These are phyloP conservation scores for Buphagus erythrorhynchus DNA, from an alignment of 2,797 vertebrate species.

Conservation along the genomic window DNA sequence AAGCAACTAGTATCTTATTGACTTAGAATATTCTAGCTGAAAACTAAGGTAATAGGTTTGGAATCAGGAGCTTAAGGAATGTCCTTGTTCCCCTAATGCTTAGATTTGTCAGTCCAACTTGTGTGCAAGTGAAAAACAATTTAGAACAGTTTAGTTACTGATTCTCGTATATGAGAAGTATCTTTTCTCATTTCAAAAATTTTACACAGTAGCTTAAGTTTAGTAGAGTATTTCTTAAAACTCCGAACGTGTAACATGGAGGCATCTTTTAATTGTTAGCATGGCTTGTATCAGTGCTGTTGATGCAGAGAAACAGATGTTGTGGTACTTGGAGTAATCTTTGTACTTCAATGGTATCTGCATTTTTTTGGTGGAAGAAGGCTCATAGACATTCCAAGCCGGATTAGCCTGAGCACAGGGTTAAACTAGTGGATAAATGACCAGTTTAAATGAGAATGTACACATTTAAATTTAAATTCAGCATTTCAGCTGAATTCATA, in stretches of 20 bases:
- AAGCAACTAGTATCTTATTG: neutral
- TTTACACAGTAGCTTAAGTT: neutral
- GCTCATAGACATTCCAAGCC: neutral
- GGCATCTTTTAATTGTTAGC: neutral
- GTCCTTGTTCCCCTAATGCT: neutral
- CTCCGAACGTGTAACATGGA: neutral
- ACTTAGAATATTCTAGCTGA: neutral
- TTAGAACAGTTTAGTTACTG: neutral
- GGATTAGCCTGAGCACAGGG: neutral
- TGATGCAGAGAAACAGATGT: neutral
- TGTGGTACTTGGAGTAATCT: neutral
- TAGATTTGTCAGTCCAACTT: neutral
- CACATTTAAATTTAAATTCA: neutral
- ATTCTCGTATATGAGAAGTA: neutral
- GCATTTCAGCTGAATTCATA: neutral
- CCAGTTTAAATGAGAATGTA: neutral
- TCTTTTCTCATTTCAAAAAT: neutral
- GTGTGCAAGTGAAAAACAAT: neutral
- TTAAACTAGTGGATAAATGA: neutral
- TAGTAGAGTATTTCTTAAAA: neutral
- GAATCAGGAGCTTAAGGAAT: neutral
- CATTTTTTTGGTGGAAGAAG: neutral
- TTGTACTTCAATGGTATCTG: neutral
- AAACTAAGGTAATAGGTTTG: neutral
- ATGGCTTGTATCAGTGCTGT: neutral